Base-by-base conservation (phyloP, 1,140 invertebrate genomes). In the Pteromalus puparum region DNA sequence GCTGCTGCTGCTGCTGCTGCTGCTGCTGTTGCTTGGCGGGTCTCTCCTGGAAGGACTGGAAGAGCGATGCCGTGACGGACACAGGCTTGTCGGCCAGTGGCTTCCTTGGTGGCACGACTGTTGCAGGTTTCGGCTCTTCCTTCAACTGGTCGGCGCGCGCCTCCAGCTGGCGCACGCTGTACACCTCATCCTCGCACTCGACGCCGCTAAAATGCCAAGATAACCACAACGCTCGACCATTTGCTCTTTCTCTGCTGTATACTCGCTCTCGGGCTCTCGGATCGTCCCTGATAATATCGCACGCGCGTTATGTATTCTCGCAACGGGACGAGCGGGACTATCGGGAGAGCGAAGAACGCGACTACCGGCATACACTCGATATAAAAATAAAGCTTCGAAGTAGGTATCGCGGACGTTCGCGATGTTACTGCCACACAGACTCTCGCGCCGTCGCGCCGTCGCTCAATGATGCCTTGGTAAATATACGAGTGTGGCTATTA, bases 131-230 rank as follows among this genome's bases (percentile, higher is more conserved):
- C n/a, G 42, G 68, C 42, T 78, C 74, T 30, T 72, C 61, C 73
- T 81, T 77, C 42, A 70, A 18, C 48, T 46, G 38, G 83, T 86
- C 86, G 77, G 89, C 87, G 85, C 89, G 90, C 65, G 89, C 91
- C 88, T 90, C 90, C 85, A 94, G 87, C 94, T 97, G 97, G 91
- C 95, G 95, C 91, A 95, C 94, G 89, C 97, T 97, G 92, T 97
- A 96, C 89, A 98, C 95, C 92, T 97, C 96, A 95, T 97, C 94
- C 93, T 96, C 94, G 93, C 96, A 95, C 94, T 98, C 97, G 92
- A 98, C 95, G 90, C 95, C 97, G 95, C 97, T 98, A 95, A 86
- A 95, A 95, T 73, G 28, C 83, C 30, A 83, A 74, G 18, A 30
- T 21, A 61, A 61, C 30, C 76, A 65, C 24, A 18, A 61, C 82